Evolutionary conservation across 2,797 vertebrate species (phyloP).

Genomic region (Forpus xanthops): DNA sequence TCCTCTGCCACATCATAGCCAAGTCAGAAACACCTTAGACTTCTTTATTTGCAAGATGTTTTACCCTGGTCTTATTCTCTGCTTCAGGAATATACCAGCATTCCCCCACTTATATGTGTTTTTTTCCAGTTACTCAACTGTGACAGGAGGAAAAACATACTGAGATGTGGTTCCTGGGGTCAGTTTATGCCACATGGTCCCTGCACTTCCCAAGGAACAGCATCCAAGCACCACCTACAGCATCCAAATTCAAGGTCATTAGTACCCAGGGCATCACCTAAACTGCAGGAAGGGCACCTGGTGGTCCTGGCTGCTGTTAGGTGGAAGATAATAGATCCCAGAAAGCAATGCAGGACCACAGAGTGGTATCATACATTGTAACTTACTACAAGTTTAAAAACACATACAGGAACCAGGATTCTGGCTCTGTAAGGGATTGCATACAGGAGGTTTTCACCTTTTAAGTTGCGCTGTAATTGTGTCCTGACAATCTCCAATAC

Average conservation of each 20-base stretch:
- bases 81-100: not conserved
- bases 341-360: not conserved
- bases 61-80: not conserved
- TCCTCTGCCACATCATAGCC: not conserved
- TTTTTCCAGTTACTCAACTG: not conserved
- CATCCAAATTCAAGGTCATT: not conserved
- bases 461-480: not conserved
- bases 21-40: not conserved
- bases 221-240: not conserved
- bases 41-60: not conserved
- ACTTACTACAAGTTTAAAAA: not conserved
- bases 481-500: not conserved
- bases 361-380: rapidly evolving
- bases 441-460: not conserved
- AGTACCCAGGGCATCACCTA: not conserved
- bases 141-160: not conserved
- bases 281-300: not conserved
- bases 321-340: not conserved
- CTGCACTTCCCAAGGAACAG: not conserved
- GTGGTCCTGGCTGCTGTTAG: too few species aligned
- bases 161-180: not conserved
- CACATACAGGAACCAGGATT: not conserved
- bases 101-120: not conserved
- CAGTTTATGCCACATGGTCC: not conserved
- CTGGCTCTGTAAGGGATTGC: not conserved